These are phyloP conservation scores for Panulirus ornatus DNA, from an alignment of 1,140 invertebrate genomes.

Conservation along the genomic window DNA sequence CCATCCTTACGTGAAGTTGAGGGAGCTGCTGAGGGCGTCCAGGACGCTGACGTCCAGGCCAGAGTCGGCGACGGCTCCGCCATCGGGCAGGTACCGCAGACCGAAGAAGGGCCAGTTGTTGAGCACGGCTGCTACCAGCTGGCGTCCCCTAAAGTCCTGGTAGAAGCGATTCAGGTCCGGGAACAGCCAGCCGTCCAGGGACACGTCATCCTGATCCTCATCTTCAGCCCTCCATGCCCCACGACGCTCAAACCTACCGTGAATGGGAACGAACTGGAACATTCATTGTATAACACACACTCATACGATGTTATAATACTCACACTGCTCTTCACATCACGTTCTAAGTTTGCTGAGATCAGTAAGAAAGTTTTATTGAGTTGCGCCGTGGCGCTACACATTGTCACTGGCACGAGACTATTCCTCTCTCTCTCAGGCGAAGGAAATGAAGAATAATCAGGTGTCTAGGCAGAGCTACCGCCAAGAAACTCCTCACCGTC, in stretches of 20 bases:
- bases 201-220: not conserved
- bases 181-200: not conserved
- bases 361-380: no score
- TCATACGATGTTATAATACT: no score
- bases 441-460: no score
- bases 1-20: constrained; percentile 56
- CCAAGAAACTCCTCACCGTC: no score
- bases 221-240: not conserved
- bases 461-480: no score
- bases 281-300: no score
- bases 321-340: no score
- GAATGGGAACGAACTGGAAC: not conserved
- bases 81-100: not conserved
- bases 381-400: no score
- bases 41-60: constrained; percentile 42
- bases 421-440: no score
- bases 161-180: not conserved
- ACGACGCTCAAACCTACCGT: not conserved
- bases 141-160: not conserved
- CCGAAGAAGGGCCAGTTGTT: constrained; percentile 50
- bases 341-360: no score
- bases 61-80: not conserved
- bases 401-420: no score
- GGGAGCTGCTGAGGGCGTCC: constrained; percentile 10
- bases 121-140: constrained; percentile 6